Evolutionary conservation across 2,888 invertebrate species (phyloP).

Genomic region (Lissocephala sabroskyi): DNA sequence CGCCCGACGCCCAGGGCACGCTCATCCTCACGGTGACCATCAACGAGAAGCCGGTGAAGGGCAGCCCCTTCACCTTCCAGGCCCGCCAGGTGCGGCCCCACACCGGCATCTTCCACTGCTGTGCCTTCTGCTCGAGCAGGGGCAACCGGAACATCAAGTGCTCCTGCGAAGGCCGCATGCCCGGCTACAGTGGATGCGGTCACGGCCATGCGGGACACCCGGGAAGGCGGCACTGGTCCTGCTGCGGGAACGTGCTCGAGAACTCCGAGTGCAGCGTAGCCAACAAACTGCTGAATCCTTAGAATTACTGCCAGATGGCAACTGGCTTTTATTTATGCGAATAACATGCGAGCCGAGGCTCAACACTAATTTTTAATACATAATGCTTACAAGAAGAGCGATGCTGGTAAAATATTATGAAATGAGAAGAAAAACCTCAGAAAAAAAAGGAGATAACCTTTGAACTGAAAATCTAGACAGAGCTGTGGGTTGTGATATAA

Average conservation of each 20-base stretch:
- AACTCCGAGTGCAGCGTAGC: slow-evolving; percentile 76
- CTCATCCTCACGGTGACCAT: slow-evolving; percentile 77
- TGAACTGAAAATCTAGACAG: too few relatives aligned
- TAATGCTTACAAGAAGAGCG: too few relatives aligned
- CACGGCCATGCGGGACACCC: slow-evolving; percentile 88
- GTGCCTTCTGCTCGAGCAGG: slow-evolving; percentile 86
- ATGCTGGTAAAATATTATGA: too few relatives aligned
- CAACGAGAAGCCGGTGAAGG: slow-evolving; percentile 79
- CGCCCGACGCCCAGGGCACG: slow-evolving; percentile 78
- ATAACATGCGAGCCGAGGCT: too few relatives aligned
- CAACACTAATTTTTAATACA: too few relatives aligned
- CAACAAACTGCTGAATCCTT: slow-evolving; percentile 68
- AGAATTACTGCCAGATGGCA: too few relatives aligned
- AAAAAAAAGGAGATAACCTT: too few relatives aligned
- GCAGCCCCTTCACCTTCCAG: slow-evolving; percentile 79
- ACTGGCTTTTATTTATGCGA: too few relatives aligned
- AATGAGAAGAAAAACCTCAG: too few relatives aligned
- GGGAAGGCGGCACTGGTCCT: slow-evolving; percentile 86
- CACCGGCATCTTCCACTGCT: slow-evolving; percentile 84
- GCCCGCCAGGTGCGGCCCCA: slow-evolving; percentile 79
- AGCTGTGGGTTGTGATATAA: too few relatives aligned
- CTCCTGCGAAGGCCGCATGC: slow-evolving; percentile 83
- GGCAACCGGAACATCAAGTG: slow-evolving; percentile 80
- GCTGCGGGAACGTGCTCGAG: slow-evolving; percentile 80
- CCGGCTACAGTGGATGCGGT: slow-evolving; percentile 84